phyloP scores from a whole-genome alignment of 2,797 vertebrate genomes.

The Myiotriccus ornatus region DNA sequence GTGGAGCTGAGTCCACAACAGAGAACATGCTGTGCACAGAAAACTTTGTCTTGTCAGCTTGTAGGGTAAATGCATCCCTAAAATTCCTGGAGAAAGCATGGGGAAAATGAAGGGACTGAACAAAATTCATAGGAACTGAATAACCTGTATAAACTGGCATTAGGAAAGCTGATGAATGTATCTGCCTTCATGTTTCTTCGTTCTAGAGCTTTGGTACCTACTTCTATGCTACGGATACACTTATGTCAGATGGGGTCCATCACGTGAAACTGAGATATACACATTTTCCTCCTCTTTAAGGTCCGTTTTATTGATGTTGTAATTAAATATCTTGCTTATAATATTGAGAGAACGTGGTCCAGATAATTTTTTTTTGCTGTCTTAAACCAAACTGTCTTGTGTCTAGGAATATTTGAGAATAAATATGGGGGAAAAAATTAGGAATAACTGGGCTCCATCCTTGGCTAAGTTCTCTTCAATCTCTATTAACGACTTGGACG shows the following conservation, averaged over 20 bases:
- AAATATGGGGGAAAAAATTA: not conserved
- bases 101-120: not conserved
- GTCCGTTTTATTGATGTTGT: not conserved
- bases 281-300: not conserved
- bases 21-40: accelerated
- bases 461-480: not conserved
- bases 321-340: not conserved
- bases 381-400: not conserved
- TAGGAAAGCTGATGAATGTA: not conserved
- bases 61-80: not conserved
- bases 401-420: not conserved
- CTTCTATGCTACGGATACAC: not conserved
- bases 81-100: not conserved
- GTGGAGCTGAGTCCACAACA: not conserved
- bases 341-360: not conserved
- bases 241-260: not conserved
- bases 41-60: not conserved
- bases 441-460: not conserved
- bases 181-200: not conserved
- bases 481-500: not conserved
- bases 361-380: not conserved
- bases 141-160: not conserved
- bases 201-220: not conserved
- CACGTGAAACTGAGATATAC: not conserved
- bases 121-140: not conserved